Percentiles rank a stretch among this genome's conserved stretches.
These are phyloP conservation scores for Ceriagrion tenellum DNA, from an alignment of 2,888 invertebrate genomes.

Conservation along the genomic window DNA sequence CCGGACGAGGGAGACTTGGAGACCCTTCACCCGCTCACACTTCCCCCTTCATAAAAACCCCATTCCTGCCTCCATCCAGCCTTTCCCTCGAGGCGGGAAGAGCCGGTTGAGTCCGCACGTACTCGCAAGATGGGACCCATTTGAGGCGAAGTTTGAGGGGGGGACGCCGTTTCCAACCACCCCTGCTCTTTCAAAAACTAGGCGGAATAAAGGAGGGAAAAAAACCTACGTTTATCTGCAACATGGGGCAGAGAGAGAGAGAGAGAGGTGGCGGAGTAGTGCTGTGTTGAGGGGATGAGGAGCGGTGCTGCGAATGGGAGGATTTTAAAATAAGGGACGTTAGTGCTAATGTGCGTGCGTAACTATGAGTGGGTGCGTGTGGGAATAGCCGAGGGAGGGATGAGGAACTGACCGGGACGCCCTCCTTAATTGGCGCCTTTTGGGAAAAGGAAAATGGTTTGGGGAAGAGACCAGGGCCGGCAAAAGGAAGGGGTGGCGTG, in stretches of 20 bases:
- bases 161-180: not conserved
- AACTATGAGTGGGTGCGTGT: not conserved
- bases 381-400: not conserved
- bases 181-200: not conserved
- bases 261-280: too few species aligned
- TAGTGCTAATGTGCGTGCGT: not conserved
- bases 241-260: too few species aligned
- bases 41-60: not conserved
- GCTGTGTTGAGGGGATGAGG: not conserved
- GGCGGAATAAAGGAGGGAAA: not conserved
- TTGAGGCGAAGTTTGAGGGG: not conserved
- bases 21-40: not conserved
- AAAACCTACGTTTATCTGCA: not conserved
- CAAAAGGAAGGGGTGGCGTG: not conserved
- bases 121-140: conserved; percentile 18
- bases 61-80: not conserved
- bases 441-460: not conserved
- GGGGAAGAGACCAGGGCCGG: not conserved
- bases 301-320: not conserved
- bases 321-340: not conserved
- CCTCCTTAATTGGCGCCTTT: not conserved
- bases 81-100: not conserved
- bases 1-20: not conserved
- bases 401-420: not conserved
- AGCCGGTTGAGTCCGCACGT: not conserved